These are phyloP conservation scores for Muntiacus muntjak DNA, from an alignment of 2,113 vertebrate genomes.

Conservation along the genomic window DNA sequence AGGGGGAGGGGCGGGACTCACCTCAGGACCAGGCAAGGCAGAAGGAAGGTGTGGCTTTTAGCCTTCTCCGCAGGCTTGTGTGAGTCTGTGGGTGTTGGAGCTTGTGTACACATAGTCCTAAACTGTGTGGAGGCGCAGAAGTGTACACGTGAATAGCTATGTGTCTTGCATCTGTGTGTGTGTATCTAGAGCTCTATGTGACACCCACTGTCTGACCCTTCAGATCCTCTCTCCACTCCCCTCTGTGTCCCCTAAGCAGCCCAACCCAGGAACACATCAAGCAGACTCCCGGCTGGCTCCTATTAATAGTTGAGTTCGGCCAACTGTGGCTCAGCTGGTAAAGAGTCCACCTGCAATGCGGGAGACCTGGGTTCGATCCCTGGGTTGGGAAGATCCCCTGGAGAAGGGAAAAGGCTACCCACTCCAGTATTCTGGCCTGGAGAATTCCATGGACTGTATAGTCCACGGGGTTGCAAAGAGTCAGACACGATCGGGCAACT, in stretches of 20 bases:
- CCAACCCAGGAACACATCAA: background rate
- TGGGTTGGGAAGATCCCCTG: background rate
- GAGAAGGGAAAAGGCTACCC: background rate
- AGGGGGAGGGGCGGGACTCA: background rate
- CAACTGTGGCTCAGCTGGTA: background rate
- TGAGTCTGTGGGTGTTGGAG: background rate
- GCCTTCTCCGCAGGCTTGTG: background rate
- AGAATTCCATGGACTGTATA: background rate
- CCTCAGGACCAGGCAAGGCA: background rate
- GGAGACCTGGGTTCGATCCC: background rate
- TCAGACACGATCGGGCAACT: rapidly evolving
- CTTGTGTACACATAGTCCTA: background rate
- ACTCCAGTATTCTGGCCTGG: background rate
- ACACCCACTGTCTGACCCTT: background rate
- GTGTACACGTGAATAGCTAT: rapidly evolving
- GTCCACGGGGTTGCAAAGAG: background rate
- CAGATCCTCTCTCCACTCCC: no score
- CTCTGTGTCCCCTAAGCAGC: background rate
- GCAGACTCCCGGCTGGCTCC: background rate
- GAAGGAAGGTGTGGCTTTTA: background rate
- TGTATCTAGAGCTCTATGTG: no score
- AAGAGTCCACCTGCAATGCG: background rate
- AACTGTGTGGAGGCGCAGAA: rapidly evolving
- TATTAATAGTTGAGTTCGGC: background rate
- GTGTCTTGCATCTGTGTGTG: rapidly evolving